phyloP scores from a whole-genome alignment of 2,113 vertebrate species.

The Varanus komodoensis region DNA sequence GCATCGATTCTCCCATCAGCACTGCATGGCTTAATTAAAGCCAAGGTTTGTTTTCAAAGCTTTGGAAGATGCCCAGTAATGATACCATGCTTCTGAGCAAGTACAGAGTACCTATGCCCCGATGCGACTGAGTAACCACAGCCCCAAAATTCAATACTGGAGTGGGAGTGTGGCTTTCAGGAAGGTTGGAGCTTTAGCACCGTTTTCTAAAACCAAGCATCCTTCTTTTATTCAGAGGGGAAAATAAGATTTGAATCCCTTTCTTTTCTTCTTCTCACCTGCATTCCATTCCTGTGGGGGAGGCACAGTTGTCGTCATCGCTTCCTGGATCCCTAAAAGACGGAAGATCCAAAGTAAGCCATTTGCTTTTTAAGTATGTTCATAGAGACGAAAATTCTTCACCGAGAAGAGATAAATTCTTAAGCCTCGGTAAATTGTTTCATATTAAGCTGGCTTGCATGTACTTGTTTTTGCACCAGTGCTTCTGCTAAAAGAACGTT shows the following conservation, averaged over 20 bases:
- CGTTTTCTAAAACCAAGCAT: not conserved
- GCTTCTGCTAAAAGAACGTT: not conserved
- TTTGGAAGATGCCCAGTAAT: not conserved
- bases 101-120: not conserved
- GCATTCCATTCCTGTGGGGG: slow-evolving; percentile 54
- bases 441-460: not conserved
- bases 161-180: not conserved
- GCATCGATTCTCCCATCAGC: too few relatives aligned
- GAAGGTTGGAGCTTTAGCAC: not conserved
- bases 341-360: slow-evolving; percentile 3
- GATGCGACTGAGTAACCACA: not conserved
- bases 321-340: slow-evolving; percentile 70
- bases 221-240: not conserved
- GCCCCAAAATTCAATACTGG: not conserved
- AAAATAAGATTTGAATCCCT: not conserved
- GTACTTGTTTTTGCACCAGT: not conserved
- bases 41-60: not conserved
- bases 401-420: not conserved
- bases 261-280: slow-evolving; percentile 44
- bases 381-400: not conserved
- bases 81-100: not conserved
- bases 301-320: slow-evolving; percentile 44
- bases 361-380: not conserved
- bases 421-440: not conserved
- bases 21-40: not conserved